These are phyloP conservation scores for Hydropsyche tenuis DNA, from an alignment of 1,140 invertebrate genomes.

Conservation along the genomic window DNA sequence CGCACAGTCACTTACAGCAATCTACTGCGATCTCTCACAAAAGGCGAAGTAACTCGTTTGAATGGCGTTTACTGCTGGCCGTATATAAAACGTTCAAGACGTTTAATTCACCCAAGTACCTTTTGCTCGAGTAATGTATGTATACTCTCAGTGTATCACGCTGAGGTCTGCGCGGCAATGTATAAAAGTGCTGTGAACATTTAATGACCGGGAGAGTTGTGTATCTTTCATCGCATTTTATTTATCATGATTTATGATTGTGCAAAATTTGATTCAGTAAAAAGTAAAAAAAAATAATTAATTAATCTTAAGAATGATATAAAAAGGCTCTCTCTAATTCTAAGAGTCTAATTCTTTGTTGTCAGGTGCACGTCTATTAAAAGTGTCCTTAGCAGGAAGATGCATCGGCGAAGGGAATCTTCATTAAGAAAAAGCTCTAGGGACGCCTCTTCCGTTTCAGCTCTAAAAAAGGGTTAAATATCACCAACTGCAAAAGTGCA, in stretches of 20 bases:
- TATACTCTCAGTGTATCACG: constrained; percentile 27
- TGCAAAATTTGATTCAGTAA: too few species aligned
- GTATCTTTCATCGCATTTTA: too few species aligned
- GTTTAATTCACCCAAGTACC: constrained; percentile 45
- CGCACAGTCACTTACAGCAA: constrained; percentile 5
- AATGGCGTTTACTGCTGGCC: constrained; percentile 44
- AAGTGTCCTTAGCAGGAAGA: too few species aligned
- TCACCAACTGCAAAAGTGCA: background rate
- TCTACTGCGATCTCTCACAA: constrained; percentile 33
- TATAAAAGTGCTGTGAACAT: background rate
- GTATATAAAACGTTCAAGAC: constrained; percentile 46
- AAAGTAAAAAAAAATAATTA: too few species aligned
- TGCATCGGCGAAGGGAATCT: background rate
- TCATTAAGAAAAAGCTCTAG: constrained; percentile 8
- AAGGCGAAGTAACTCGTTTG: constrained; percentile 41
- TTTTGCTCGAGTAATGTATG: constrained; percentile 25
- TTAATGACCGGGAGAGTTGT: too few species aligned
- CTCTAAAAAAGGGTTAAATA: constrained; percentile 4
- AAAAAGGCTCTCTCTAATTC: too few species aligned
- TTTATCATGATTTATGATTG: too few species aligned
- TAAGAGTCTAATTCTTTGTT: too few species aligned
- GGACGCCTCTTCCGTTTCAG: background rate
- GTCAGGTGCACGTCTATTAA: too few species aligned
- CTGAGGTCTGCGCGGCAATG: background rate
- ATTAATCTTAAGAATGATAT: too few species aligned